Evolutionary conservation across 2,888 invertebrate species (phyloP), one percentile per base, ranked within the genome.

Genomic region (Lomographa bimaculata): DNA sequence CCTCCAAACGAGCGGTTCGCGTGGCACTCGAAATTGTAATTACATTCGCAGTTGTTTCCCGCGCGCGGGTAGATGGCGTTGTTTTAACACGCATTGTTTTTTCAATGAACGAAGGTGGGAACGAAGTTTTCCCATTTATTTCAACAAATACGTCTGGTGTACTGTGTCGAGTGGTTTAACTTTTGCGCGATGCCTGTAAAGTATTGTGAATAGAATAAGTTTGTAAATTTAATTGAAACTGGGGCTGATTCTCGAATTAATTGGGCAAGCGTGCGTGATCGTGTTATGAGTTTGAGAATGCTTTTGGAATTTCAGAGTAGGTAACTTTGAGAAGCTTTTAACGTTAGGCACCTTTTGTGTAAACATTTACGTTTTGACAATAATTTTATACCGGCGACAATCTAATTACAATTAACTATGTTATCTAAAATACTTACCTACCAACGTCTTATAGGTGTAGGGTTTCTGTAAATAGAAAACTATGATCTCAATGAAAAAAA

Each of bases 111-210:
- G 8, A 30, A 10, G 38, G 25, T 3, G 20, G 24, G 23, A 21
- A 5, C 35, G 26, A 75, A 77, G 60, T 76, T 76, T 72, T 60
- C 67, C 65, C 67, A 71, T 74, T 75, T 71, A 67, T 63, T 59
- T 35, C 54, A 57, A 65, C 64, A 71, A 71, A 64, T 60, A 63
- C 61, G 61, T 60, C 46, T 61, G 57, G 55, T 56, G n/a, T n/a
- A n/a, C n/a, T n/a, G n/a, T n/a, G 57, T 58, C 50, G 50, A 51
- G 50, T 46, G 54, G 56, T 57, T 52, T 54, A 63, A 61, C 54
- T 42, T 35, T 35, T 20, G 41, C n/a, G n/a, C n/a, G n/a, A n/a
- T n/a, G n/a, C n/a, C 42, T 47, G 41, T 43, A 36, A 46, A 49
- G 44, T 30, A 36, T 36, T 46, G 42, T 47, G 42, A 46, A 18